Base-by-base conservation (phyloP, 2,888 invertebrate species). In the Ctena decussata region DNA sequence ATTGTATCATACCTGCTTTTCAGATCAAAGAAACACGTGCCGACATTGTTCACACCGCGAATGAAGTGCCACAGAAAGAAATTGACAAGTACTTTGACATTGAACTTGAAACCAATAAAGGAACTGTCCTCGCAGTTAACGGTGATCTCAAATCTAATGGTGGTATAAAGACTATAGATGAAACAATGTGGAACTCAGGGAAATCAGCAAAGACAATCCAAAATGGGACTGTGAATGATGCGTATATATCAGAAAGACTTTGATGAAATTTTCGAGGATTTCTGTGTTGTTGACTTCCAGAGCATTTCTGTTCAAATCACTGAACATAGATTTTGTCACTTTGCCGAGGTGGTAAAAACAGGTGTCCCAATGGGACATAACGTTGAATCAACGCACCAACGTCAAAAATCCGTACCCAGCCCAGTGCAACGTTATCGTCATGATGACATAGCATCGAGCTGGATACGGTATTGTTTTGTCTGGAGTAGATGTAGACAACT, bases 51-150 rank as follows among this genome's bases (percentile, higher is more conserved):
- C 87, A 87, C 32, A 84, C 87, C 32, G 84, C 84, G 1, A 46
- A 57, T 0, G 87, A 87, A 27, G 6, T 87, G 15, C 15, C 15
- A 24, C 32, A 69, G 18, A 57, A 53, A 39, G 75, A 80, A 0
- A 30, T 87, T 5, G 71, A 85, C 37, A 41, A 77, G 18, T 80
- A 73, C 60, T 85, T 87, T 73, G 87, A 87, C 39, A 79, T 87
- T 35, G 87, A 87, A 60, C 21, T 87, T 35, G 53, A 71, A 12
- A 27, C 65, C 5, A 81, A 73, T 15, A 24, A 60, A 27, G 12
- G 8, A 21, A n/a, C 44, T 15, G 35, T 15, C 6, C 11, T 1
- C 8, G 27, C 44, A 15, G 44, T 6, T n/a, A 57, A 57, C 6
- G 57, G 57, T 30, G 57, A 57, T 27, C 2, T 30, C 5, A 57